Evolutionary conservation across 2,113 vertebrate species (phyloP).

Genomic region (Propithecus coquereli): DNA sequence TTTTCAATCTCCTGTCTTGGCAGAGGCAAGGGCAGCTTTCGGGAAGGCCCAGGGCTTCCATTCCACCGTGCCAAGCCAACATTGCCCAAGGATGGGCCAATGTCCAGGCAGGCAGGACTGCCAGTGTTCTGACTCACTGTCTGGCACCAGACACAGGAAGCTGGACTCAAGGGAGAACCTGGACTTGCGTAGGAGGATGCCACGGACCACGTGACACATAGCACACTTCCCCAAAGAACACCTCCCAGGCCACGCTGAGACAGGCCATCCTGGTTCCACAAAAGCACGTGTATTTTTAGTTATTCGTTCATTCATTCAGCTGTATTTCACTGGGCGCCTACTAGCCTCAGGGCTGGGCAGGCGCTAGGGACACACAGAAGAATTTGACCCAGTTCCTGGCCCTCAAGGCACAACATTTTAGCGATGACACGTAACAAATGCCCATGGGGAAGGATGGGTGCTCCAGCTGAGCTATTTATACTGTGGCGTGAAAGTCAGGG

Average conservation of each 20-base stretch:
- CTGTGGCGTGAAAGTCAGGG: not conserved
- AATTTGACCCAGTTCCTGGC: not conserved
- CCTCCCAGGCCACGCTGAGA: not conserved
- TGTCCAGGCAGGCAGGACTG: constrained; percentile 32
- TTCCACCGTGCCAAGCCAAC: not conserved
- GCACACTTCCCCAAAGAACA: not conserved
- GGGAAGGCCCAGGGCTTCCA: constrained; percentile 64
- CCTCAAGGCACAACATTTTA: not conserved
- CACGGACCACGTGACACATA: not conserved
- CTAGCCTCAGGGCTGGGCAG: not conserved
- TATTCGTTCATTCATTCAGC: not conserved
- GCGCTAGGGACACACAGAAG: not conserved
- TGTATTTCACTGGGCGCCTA: not conserved
- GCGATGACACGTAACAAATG: not conserved
- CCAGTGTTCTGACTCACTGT: constrained; percentile 42
- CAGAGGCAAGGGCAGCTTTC: constrained; percentile 47
- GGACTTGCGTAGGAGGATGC: not conserved
- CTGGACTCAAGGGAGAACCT: not conserved
- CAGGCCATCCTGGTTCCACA: not conserved
- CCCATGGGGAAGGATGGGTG: not conserved
- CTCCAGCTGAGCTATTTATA: not conserved
- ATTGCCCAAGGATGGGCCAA: constrained; percentile 44
- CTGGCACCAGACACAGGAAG: constrained; percentile 20
- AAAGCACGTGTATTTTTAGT: constrained; percentile 23
- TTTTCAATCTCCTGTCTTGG: constrained; percentile 50